Base-by-base conservation (phyloP, 2,888 invertebrate species). In the Xestia ashworthii region DNA sequence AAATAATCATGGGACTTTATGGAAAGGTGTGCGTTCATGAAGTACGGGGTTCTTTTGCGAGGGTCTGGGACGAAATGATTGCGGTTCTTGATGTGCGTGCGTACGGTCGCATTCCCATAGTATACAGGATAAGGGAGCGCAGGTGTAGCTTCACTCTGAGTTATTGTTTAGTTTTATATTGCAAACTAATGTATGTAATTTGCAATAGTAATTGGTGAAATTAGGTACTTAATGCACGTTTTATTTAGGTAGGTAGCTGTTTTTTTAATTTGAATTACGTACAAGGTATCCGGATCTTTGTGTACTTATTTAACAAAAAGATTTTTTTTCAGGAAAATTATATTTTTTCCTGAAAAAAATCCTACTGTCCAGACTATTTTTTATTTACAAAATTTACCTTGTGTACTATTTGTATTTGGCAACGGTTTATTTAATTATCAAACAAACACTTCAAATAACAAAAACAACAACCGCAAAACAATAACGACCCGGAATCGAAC, bases 21-120 rank as follows among this genome's bases (percentile, higher is more conserved):
- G 90, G 88, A 89, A 90, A 91, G 90, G 92, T 91, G 92, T 81
- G 78, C 75, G 78, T 87, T 86, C 76, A 94, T 93, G 46, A 94
- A 94, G 93, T 93, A 90, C 58, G 58, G 83, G 58, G 89, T 92
- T 94, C 89, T 78, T 89, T 86, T 81, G 74, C 68, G 85, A 58
- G 68, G 79, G 79, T 76, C 80, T 75, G 66, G 80, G 81, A 67
- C 81, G 76, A 64, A 87, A 80, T 89, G 78, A 90, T 89, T 90
- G 77, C 78, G 81, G 91, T 92, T 86, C 86, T 93, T 94, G 90
- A 93, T 95, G 92, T 90, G 88, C 91, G 91, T 87, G 92, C 89
- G 91, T 87, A 89, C 91, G 92, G 91, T 90, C 91, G 91, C 93
- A 96, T 96, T 96, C 95, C 95, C 96, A 96, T 96, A 94, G 92